Conservation (phyloP, 2,113 vertebrate genomes). For the Rutilus rutilus region DNA sequence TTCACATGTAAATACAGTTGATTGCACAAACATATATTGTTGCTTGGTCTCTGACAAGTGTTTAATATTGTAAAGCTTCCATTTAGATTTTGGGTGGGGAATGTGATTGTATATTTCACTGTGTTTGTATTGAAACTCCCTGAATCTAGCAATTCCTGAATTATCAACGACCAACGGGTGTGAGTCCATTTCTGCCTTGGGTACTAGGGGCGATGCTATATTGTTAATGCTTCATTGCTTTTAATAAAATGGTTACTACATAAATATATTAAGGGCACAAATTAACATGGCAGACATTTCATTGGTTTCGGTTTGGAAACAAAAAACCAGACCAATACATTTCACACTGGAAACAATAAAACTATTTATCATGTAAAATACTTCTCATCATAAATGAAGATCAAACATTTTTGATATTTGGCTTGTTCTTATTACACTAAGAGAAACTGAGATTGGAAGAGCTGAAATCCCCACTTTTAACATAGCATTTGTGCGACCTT, state of each 20-base stretch:
- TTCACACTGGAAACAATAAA: neutral
- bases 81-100: slow-evolving; percentile 56
- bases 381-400: neutral
- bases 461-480: neutral
- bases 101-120: slow-evolving; percentile 63
- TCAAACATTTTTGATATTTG: neutral
- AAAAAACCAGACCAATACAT: neutral
- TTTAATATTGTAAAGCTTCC: slow-evolving; percentile 56
- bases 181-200: neutral
- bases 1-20: slow-evolving; percentile 87
- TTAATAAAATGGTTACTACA: neutral
- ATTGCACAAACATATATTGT: slow-evolving; percentile 86
- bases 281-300: neutral
- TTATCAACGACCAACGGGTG: neutral
- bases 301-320: neutral
- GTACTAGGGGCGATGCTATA: neutral
- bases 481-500: neutral
- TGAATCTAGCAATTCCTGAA: neutral
- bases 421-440: neutral
- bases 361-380: neutral
- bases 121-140: slow-evolving; percentile 83
- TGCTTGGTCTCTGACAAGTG: slow-evolving; percentile 67
- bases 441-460: neutral
- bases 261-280: neutral
- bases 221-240: neutral